These are phyloP conservation scores for Periophthalmus magnuspinnatus DNA, from an alignment of 2,797 vertebrate species.

Conservation along the genomic window DNA sequence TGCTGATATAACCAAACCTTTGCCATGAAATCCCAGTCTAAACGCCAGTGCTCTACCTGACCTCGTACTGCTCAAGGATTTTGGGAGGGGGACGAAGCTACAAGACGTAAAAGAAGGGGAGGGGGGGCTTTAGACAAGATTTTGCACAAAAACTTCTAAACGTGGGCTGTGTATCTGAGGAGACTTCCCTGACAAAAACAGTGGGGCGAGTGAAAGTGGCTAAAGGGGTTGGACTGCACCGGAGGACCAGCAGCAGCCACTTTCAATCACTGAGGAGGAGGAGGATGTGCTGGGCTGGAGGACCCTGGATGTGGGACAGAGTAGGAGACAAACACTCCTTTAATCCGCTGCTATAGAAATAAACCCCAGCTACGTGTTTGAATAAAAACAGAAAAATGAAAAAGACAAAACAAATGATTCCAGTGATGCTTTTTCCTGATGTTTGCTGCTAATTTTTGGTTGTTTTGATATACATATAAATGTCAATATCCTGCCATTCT, in stretches of 20 bases:
- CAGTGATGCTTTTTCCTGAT: constrained; percentile 87
- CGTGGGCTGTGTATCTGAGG: constrained; percentile 67
- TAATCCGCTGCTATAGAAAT: constrained; percentile 92
- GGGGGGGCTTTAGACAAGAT: constrained; percentile 77
- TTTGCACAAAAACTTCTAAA: constrained; percentile 87
- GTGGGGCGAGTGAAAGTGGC: constrained; percentile 74
- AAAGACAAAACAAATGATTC: constrained; percentile 58
- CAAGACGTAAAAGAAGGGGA: constrained; percentile 16
- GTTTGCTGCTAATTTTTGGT: constrained; percentile 97
- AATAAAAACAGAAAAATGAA: constrained; percentile 58
- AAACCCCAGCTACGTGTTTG: constrained; percentile 85
- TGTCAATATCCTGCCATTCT: constrained; percentile 94
- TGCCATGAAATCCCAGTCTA: constrained; percentile 20
- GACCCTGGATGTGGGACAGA: constrained; percentile 18
- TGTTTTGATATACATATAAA: constrained; percentile 79
- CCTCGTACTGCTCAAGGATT: constrained; percentile 66
- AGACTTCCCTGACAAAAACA: constrained; percentile 44
- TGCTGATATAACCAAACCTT: constrained; percentile 21
- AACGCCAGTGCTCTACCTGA: constrained; percentile 22
- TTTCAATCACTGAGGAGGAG: constrained; percentile 7
- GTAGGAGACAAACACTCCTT: constrained; percentile 74
- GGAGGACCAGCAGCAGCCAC: neutral
- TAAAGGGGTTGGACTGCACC: constrained; percentile 62
- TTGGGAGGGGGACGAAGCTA: constrained; percentile 44
- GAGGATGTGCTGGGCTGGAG: constrained; percentile 3